phyloP scores from a whole-genome alignment of 2,797 vertebrate species.

The Tragopan temminckii region DNA sequence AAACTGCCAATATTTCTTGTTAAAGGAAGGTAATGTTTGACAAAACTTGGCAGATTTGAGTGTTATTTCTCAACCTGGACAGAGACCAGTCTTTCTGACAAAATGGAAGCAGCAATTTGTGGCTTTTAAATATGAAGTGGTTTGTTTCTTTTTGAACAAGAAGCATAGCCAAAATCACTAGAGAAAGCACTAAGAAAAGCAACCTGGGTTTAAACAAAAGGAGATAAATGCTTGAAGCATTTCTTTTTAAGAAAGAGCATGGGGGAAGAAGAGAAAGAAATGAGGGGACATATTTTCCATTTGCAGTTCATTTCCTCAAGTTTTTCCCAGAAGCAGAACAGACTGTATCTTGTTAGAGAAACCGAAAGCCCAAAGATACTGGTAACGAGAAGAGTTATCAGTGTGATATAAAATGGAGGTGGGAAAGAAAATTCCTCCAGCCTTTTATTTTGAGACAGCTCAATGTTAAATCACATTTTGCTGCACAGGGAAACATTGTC shows the following conservation, averaged over 20 bases:
- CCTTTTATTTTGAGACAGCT: slow-evolving; percentile 26
- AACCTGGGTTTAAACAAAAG: slow-evolving; percentile 33
- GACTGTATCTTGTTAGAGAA: slow-evolving; percentile 35
- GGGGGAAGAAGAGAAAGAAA: slow-evolving; percentile 30
- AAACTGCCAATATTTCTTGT: slow-evolving; percentile 60
- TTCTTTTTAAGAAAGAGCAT: not conserved
- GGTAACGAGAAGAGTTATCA: slow-evolving; percentile 36
- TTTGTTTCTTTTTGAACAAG: slow-evolving; percentile 58
- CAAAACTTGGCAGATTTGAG: slow-evolving; percentile 74
- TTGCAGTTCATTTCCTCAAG: slow-evolving; percentile 52
- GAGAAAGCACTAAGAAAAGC: slow-evolving; percentile 64
- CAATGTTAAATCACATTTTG: not conserved
- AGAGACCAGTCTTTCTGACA: slow-evolving; percentile 63
- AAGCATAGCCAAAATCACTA: slow-evolving; percentile 45
- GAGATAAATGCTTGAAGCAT: not conserved
- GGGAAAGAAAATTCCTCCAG: slow-evolving; percentile 10
- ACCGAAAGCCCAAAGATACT: slow-evolving; percentile 45
- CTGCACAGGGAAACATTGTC: accelerated
- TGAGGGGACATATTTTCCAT: slow-evolving; percentile 50
- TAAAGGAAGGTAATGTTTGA: slow-evolving; percentile 72
- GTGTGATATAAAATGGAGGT: not conserved
- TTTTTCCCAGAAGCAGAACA: slow-evolving; percentile 69
- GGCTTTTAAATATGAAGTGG: slow-evolving; percentile 71
- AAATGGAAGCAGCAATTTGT: slow-evolving; percentile 74
- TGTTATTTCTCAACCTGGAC: slow-evolving; percentile 75